Base-by-base conservation (phyloP, 1,140 invertebrate genomes). In the Eubasilissa regina region DNA sequence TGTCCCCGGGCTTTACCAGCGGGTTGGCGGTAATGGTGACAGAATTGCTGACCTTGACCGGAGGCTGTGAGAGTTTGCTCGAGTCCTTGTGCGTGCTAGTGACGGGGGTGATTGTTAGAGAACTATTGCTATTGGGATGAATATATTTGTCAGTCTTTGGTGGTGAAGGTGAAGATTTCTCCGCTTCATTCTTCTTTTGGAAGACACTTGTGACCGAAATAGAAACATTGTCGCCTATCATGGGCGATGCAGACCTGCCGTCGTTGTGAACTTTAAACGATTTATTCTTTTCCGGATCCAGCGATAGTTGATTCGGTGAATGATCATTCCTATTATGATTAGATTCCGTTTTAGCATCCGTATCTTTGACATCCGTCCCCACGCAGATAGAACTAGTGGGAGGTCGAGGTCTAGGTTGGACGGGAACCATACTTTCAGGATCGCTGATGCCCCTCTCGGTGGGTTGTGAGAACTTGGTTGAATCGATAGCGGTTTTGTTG, bases 111-210 rank as follows among this genome's bases (percentile, higher is more conserved):
- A 81, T 80, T 13, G 88, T 89, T 62, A 89, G 87, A 70, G 87
- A 87, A 81, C 88, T 87, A 17, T 88, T 87, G 75, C 84, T 87
- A 62, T 86, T 88, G 0, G 87, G 84, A 15, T 53, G 85, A 84
- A 82, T 84, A 19, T 51, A 87, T 85, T 74, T 87, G 81, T 72
- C 85, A 83, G 7, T 21, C 60, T 78, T 76, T 0, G 81, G 77
- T 11, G 79, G 70, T 7, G 78, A 75, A 62, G 77, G 17, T 6
- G 25, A 35, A 55, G 73, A 73, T 44, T 70, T 83, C 73, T 80
- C 77, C 55, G 19, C 55, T 43, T 77, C 78, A 60, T 21, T 62
- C 47, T 80, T 80, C 76, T 82, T 80, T 25, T 78, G 78, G 60
- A 76, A 78, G 62, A 83, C 77, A 64, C 68, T 83, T 13, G 78